These are phyloP conservation scores for Pseudocheirus occidentalis DNA, from an alignment of 2,797 vertebrate species.

Conservation along the genomic window DNA sequence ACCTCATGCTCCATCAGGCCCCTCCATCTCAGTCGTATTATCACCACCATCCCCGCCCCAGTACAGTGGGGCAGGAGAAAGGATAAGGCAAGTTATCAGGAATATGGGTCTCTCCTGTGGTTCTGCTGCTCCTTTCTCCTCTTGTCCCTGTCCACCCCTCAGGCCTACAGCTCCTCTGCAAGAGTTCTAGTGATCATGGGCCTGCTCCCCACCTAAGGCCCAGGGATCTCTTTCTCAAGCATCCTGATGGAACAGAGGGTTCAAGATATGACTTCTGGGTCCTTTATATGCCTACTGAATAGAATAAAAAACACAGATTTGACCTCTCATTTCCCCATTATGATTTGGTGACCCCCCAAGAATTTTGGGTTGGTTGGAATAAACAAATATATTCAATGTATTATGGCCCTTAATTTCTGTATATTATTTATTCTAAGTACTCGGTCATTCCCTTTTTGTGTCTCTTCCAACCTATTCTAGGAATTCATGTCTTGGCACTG, in stretches of 20 bases:
- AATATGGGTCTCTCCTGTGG: not conserved
- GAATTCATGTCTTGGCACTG: not conserved
- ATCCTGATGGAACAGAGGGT: not conserved
- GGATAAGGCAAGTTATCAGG: not conserved
- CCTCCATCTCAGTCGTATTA: not conserved
- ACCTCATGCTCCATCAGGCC: not conserved
- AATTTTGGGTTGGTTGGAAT: not conserved
- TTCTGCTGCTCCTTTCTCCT: not conserved
- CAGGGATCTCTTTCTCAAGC: not conserved
- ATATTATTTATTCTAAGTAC: not conserved
- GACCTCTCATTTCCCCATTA: slow-evolving; percentile 36
- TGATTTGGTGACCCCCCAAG: not conserved
- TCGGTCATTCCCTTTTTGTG: not conserved
- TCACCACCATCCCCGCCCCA: not conserved
- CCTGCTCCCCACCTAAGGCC: not conserved
- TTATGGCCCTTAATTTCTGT: not conserved
- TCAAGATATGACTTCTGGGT: not conserved
- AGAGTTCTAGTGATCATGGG: not conserved
- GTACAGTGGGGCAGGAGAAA: not conserved
- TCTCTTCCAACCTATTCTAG: not conserved
- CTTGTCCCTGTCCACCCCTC: not conserved
- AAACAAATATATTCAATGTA: not conserved
- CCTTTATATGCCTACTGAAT: not conserved
- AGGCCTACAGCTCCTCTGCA: not conserved
- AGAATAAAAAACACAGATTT: slow-evolving; percentile 72